Conservation (phyloP, 2,113 vertebrate species). For the Sus scrofa region DNA sequence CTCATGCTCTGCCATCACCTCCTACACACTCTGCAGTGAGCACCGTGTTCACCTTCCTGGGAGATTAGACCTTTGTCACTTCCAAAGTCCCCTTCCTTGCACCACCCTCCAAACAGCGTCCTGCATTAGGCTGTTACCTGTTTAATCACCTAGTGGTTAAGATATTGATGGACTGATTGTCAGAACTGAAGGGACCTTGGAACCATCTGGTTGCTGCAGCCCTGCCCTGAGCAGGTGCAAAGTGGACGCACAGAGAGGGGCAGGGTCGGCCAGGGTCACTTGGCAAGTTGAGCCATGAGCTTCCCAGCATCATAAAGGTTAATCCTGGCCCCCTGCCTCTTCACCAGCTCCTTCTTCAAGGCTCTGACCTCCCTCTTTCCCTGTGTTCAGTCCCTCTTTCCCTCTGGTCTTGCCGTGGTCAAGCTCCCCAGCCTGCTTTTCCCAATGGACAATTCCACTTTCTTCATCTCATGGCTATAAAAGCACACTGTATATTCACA, state of each 20-base stretch:
- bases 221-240: not conserved
- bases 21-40: not conserved
- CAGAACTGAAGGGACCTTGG: not conserved
- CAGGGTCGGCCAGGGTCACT: not conserved
- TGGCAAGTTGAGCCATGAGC: not conserved
- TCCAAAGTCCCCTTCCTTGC: not conserved
- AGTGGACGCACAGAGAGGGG: not conserved
- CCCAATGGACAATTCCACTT: not conserved
- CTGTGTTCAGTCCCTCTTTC: not conserved
- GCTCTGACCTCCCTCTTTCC: not conserved
- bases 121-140: not conserved
- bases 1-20: not conserved
- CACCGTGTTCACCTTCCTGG: not conserved
- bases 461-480: not conserved
- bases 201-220: not conserved
- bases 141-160: not conserved
- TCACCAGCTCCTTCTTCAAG: not conserved
- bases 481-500: not conserved
- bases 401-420: not conserved
- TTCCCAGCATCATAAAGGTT: fast-evolving
- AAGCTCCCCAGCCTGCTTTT: not conserved
- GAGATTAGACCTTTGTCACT: not conserved
- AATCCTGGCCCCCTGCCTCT: not conserved
- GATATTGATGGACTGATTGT: not conserved
- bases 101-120: not conserved